Evolutionary conservation across 2,113 vertebrate genomes (phyloP), one percentile per base, ranked within the genome.

Genomic region (Megaleporinus macrocephalus): DNA sequence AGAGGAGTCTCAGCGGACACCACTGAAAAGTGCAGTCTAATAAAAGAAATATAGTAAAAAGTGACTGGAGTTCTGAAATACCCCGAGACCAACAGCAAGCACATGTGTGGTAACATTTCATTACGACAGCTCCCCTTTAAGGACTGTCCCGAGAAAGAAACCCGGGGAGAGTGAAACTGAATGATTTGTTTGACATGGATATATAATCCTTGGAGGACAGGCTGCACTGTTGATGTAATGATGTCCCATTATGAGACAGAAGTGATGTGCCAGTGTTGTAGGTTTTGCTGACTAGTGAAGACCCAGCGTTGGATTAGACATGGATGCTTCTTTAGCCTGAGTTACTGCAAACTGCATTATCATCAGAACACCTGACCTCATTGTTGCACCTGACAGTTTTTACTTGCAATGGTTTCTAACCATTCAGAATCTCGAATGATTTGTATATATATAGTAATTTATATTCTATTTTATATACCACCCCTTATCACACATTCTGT

Each of bases 221-320:
- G 36, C 55, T 20, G 53, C 1, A 30, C 49, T 29, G 49, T 27
- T 77, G 61, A 73, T 51, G 55, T 57, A 55, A 73, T 66, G 24
- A 15, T 55, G 71, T 47, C 49, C 30, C 59, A 44, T 66, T 71
- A 30, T 57, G 22, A n/a, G 62, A 66, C 49, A 66, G 47, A 27
- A 51, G 20, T 41, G 62, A 36, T 16, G 49, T 63, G 44, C 70
- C 62, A 74, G 71, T 27, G 70, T 41, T 36, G 22, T 20, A 78
- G 70, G 27, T 26, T 79, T 55, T 73, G 41, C 53, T 81, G 55
- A 63, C 53, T 22, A 62, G 75, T 41, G 36, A 20, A 62, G 76
- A 68, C 75, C 79, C 84, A 76, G 63, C 71, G 63, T 70, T 82
- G 75, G 84, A 65, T 29, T 27, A 29, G 30, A 83, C 15, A 4